Base-by-base conservation (phyloP, 2,797 vertebrate species). In the Chelon auratus region DNA sequence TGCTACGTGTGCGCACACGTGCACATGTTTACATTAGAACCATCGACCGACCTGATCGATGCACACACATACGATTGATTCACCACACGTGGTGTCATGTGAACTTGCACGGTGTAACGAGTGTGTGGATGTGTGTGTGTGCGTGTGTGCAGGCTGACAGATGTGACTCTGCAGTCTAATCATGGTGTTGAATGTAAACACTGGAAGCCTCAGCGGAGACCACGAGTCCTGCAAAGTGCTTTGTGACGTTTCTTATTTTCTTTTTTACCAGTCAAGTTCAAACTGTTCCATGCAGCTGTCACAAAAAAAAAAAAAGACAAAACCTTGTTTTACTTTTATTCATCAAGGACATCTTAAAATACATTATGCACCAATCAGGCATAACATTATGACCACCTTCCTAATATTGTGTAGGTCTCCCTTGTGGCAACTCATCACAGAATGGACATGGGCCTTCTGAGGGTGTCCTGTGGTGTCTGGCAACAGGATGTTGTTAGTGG, bases 151-250 rank as follows among this genome's bases (percentile, higher is more conserved):
- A 12, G 0, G 45, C 22, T 33, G 67, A 56, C 83, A 82, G 82
- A 84, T 83, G 87, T 82, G 77, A 65, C 60, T 30, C 48, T 74
- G 50, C 39, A 68, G 68, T 60, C 47, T 52, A 57, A 89, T 87
- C 80, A 33, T 55, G 22, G 10, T 60, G 74, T 50, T 79, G 62
- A 83, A 70, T 80, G 85, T 87, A 89, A 90, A 87, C 81, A 82
- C 18, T 43, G 39, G 65, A 45, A 80, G 55, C 64, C 50, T 42
- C 2, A 12, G 33, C 48, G 47, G 45, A 78, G 70, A 64, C 42
- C 43, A 71, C 58, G 24, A 82, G 24, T 61, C 39, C 62, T 30
- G 60, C 57, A 57, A 57, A 57, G 43, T 40, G 17, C 2, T 47
- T 12, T 17, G 22, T 9, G 9, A 15, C 20, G 13, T 12, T 22